Percentiles rank a stretch among this genome's conserved stretches.
Evolutionary conservation across 2,797 vertebrate genomes (phyloP).

Genomic region (Sebastes minor): DNA sequence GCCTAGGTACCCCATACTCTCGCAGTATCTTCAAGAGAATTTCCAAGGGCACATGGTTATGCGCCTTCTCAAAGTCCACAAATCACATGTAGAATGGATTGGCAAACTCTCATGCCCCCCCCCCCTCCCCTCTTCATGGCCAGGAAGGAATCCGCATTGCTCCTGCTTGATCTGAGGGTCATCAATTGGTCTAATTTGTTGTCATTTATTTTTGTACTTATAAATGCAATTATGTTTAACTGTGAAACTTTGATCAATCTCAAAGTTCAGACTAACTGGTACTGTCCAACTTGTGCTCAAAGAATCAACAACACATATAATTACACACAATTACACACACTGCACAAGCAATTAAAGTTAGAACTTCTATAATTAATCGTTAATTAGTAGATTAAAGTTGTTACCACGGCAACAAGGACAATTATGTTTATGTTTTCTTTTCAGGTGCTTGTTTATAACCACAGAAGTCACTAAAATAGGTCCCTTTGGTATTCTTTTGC

Average conservation of each 20-base stretch:
- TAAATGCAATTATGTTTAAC: not conserved
- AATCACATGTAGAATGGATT: not conserved
- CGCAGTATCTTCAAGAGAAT: not conserved
- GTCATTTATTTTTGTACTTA: not conserved
- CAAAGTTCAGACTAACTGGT: not conserved
- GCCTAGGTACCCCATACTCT: not conserved
- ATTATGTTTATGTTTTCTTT: constrained; percentile 21
- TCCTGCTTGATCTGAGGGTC: not conserved
- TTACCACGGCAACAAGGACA: not conserved
- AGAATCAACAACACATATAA: not conserved
- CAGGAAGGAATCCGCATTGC: not conserved
- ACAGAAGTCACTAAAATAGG: constrained; percentile 15
- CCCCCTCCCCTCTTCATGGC: too few relatives aligned
- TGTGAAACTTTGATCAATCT: not conserved
- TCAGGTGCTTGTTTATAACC: not conserved
- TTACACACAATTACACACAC: not conserved
- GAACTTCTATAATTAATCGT: not conserved
- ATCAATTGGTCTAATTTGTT: not conserved
- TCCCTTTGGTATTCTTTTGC: constrained; percentile 34
- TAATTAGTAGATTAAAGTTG: constrained; percentile 24
- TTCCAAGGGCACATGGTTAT: not conserved
- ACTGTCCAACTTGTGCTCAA: not conserved
- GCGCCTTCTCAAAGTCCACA: not conserved
- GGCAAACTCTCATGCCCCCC: not conserved
- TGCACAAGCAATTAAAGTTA: constrained; percentile 1